These are phyloP conservation scores for Telmatochromis sp. DNA, from an alignment of 2,113 vertebrate species.

Conservation along the genomic window DNA sequence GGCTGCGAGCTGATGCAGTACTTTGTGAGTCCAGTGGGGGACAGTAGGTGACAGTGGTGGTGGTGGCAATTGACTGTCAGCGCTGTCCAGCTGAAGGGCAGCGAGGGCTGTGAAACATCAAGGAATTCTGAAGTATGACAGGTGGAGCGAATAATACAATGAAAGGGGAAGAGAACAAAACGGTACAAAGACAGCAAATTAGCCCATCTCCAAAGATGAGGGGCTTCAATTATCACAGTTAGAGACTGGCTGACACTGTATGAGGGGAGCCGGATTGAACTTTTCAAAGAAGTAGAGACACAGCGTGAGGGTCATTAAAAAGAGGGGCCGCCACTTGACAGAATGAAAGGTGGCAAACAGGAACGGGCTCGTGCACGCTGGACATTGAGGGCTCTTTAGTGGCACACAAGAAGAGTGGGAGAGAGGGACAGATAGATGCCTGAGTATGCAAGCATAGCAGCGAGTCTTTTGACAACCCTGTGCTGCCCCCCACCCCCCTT, in stretches of 20 bases:
- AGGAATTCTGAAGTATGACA: slow-evolving; percentile 27
- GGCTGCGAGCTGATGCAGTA: neutral
- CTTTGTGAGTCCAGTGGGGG: slow-evolving; percentile 28
- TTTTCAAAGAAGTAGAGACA: slow-evolving; percentile 37
- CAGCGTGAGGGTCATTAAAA: slow-evolving; percentile 43
- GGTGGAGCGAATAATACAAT: slow-evolving; percentile 45
- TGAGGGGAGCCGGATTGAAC: slow-evolving; percentile 25
- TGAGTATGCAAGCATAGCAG: neutral
- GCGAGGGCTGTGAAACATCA: neutral
- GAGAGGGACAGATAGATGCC: neutral
- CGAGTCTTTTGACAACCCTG: neutral
- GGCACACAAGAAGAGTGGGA: neutral
- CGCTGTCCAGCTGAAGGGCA: slow-evolving; percentile 11
- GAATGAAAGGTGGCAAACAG: slow-evolving; percentile 19
- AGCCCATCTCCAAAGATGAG: slow-evolving; percentile 48
- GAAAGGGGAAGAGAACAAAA: slow-evolving; percentile 32
- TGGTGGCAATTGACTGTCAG: neutral
- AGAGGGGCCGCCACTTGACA: slow-evolving; percentile 1
- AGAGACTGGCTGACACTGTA: neutral
- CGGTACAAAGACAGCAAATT: slow-evolving; percentile 50
- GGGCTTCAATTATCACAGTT: slow-evolving; percentile 59
- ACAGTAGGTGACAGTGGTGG: slow-evolving; percentile 40
- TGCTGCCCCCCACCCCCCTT: neutral
- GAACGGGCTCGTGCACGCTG: neutral
- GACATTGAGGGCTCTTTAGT: neutral